Conservation (phyloP, 2,113 vertebrate species). For the Syngnathoides biaculeatus region DNA sequence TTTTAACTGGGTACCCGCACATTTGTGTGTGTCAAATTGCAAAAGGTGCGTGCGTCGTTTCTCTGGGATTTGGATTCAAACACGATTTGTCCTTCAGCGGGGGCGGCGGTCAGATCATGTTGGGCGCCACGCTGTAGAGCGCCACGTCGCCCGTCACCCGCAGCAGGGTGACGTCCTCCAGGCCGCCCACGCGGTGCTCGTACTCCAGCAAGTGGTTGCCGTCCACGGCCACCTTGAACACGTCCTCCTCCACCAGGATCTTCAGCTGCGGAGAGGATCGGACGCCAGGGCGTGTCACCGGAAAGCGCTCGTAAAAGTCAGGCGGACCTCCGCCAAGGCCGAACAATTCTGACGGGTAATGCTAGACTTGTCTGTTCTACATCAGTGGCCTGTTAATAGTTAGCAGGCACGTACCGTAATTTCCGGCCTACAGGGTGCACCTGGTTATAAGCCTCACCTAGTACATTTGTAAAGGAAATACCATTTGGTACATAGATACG, state of each 20-base stretch:
- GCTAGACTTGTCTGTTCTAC: no score
- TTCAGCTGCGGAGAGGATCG: conserved; percentile 62
- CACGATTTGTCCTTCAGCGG: conserved; percentile 10
- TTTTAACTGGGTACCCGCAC: conserved; percentile 2
- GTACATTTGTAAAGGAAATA: no score
- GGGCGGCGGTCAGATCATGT: conserved; percentile 65
- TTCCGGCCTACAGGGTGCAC: no score
- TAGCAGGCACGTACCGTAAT: no score
- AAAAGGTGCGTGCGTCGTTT: conserved; percentile 11
- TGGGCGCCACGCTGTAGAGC: conserved; percentile 69
- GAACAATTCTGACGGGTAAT: not conserved
- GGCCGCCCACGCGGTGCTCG: conserved; percentile 69
- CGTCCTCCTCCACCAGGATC: conserved; percentile 74
- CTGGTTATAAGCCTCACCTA: no score
- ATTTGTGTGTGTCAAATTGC: not conserved
- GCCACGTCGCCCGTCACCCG: conserved; percentile 66
- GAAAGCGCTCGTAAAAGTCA: not conserved
- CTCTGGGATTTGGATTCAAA: conserved; percentile 24
- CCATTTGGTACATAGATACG: no score
- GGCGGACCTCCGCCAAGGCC: not conserved
- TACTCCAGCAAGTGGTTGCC: conserved; percentile 74
- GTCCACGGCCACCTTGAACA: conserved; percentile 76
- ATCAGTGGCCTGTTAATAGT: no score
- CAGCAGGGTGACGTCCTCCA: conserved; percentile 73
- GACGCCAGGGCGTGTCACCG: not conserved